Evolutionary conservation across 1,140 invertebrate species (phyloP).

Genomic region (Acromyrmex echinatior): DNA sequence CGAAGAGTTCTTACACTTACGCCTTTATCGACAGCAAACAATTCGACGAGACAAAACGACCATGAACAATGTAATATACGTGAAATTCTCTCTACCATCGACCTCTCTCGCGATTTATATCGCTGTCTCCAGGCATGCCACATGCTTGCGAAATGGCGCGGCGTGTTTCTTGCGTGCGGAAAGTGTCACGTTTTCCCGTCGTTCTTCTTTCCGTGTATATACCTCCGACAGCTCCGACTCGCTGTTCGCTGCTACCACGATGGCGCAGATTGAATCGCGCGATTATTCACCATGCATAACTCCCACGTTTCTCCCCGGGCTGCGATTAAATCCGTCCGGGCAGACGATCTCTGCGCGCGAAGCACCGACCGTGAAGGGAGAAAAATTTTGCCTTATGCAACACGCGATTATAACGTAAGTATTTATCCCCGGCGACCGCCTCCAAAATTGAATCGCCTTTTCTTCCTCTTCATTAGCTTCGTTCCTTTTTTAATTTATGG

Average conservation of each 20-base stretch:
- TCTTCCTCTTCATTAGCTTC: not conserved
- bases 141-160: constrained; percentile 30
- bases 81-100: constrained; percentile 1
- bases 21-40: not conserved
- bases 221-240: not conserved
- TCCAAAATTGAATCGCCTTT: not conserved
- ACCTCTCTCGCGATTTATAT: not conserved
- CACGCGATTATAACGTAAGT: not conserved
- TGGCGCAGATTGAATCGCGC: constrained; percentile 65
- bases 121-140: not conserved
- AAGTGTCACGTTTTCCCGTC: constrained; percentile 60
- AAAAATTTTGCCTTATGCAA: constrained; percentile 74
- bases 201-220: not conserved
- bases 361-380: constrained; percentile 61
- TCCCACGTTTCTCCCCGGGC: constrained; percentile 68
- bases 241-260: not conserved
- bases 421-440: not conserved
- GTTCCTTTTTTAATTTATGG: too few relatives aligned
- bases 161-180: constrained; percentile 24
- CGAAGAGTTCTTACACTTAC: not conserved
- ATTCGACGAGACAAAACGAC: not conserved
- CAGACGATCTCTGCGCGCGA: constrained; percentile 51
- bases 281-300: constrained; percentile 67
- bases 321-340: constrained; percentile 65
- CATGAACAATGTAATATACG: not conserved